Percentiles rank a stretch among this genome's conserved stretches.
Conservation (phyloP, 1,140 invertebrate genomes). For the Dysdera silvatica region DNA sequence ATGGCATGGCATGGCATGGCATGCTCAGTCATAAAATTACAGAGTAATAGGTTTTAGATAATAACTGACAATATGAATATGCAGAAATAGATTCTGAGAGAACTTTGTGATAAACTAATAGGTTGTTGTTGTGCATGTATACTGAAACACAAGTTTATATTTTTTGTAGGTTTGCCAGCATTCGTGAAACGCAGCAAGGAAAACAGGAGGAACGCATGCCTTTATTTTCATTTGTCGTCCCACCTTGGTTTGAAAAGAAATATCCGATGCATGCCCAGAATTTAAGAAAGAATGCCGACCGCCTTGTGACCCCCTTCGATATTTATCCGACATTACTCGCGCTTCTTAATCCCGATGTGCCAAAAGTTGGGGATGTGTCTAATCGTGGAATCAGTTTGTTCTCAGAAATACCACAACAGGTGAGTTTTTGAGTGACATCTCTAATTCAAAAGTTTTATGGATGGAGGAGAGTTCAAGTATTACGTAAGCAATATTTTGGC, state of each 20-base stretch:
- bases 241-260: slow-evolving; percentile 55
- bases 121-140: too few relatives aligned
- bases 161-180: slow-evolving; percentile 67
- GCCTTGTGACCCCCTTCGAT: slow-evolving; percentile 72
- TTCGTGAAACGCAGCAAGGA: slow-evolving; percentile 72
- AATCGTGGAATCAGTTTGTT: slow-evolving; percentile 62
- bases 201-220: slow-evolving; percentile 82
- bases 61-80: too few relatives aligned
- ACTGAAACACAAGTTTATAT: too few relatives aligned
- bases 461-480: too few relatives aligned
- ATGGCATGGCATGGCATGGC: too few relatives aligned
- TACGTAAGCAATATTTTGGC: too few relatives aligned
- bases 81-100: too few relatives aligned
- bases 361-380: slow-evolving; percentile 48
- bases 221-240: slow-evolving; percentile 70
- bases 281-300: slow-evolving; percentile 57
- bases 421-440: slow-evolving; percentile 37
- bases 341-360: slow-evolving; percentile 50
- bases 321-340: slow-evolving; percentile 62
- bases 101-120: too few relatives aligned
- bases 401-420: slow-evolving; percentile 50
- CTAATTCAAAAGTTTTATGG: too few relatives aligned
- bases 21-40: too few relatives aligned
- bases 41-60: too few relatives aligned
- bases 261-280: slow-evolving; percentile 56